These are phyloP conservation scores for Unio pictorum DNA, from an alignment of 2,888 invertebrate species.

Conservation along the genomic window DNA sequence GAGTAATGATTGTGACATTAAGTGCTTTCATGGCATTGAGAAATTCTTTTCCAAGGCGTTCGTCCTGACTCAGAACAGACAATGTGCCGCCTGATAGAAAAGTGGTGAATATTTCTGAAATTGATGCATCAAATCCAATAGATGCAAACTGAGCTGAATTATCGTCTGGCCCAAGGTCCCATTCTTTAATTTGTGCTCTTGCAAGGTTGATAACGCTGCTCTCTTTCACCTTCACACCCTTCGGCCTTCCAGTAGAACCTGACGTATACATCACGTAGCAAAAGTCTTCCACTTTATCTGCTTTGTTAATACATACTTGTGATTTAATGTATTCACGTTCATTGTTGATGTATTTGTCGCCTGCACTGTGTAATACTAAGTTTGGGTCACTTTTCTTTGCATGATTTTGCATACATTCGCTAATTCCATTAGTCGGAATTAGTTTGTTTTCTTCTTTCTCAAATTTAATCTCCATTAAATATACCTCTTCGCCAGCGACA, in stretches of 20 bases:
- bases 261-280: conserved; percentile 83
- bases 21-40: conserved; percentile 80
- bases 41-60: conserved; percentile 84
- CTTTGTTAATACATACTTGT: neutral
- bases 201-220: conserved; percentile 80
- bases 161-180: conserved; percentile 82
- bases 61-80: conserved; percentile 82
- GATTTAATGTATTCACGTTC: neutral
- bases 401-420: neutral
- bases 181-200: conserved; percentile 88
- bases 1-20: conserved; percentile 69
- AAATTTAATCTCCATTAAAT: neutral
- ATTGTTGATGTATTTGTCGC: neutral
- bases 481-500: no score
- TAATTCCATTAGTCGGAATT: neutral
- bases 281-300: conserved; percentile 11
- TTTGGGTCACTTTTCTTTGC: neutral
- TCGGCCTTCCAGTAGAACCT: conserved; percentile 89
- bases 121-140: conserved; percentile 90
- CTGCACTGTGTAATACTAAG: no score
- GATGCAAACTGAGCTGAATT: conserved; percentile 91
- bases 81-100: conserved; percentile 82
- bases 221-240: conserved; percentile 87
- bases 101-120: conserved; percentile 90
- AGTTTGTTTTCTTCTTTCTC: neutral